Evolutionary conservation across 2,113 vertebrate species (phyloP).

Genomic region (Grammomys dolichurus): DNA sequence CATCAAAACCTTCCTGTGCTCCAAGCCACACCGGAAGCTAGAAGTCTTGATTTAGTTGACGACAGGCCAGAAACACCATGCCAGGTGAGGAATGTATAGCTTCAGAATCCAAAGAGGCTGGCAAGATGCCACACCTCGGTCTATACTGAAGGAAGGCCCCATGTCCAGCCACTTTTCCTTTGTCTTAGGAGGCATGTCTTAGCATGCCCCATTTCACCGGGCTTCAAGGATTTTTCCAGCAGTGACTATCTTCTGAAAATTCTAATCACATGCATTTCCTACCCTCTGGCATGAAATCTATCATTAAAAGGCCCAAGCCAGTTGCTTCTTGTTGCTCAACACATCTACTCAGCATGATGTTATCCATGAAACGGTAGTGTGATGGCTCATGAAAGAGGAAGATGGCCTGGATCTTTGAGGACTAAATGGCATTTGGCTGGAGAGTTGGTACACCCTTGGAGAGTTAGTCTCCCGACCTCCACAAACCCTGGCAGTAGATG

Average conservation of each 20-base stretch:
- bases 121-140: too few species aligned
- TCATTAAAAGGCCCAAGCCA: background rate
- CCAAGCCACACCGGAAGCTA: background rate
- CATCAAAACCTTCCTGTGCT: background rate
- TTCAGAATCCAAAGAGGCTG: too few species aligned
- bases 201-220: too few species aligned
- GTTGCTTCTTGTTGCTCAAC: background rate
- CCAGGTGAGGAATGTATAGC: too few species aligned
- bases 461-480: background rate
- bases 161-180: too few species aligned
- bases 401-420: background rate
- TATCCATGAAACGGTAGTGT: background rate
- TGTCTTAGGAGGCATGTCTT: background rate
- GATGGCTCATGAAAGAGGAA: background rate
- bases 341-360: background rate
- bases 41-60: background rate
- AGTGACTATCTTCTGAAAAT: background rate
- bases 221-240: background rate
- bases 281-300: background rate
- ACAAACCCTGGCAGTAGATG: fast-evolving
- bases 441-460: background rate
- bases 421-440: background rate
- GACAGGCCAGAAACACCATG: background rate
- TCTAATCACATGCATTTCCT: background rate
- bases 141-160: background rate